Evolutionary conservation across 2,797 vertebrate genomes (phyloP), one percentile per base, ranked within the genome.

Genomic region (Rhinogobio ventralis): DNA sequence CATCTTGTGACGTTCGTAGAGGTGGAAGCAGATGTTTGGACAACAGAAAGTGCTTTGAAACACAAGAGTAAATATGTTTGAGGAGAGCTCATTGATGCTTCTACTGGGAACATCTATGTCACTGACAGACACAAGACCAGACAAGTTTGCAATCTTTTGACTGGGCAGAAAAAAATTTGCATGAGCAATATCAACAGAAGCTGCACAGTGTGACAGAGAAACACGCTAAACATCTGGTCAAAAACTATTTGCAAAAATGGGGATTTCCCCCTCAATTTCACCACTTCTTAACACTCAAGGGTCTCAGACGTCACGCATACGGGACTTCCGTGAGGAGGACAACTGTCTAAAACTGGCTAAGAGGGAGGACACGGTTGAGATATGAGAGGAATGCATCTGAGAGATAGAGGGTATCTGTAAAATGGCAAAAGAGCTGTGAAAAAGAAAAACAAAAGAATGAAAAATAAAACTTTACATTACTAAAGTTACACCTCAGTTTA

Each of bases 321-420:
- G 2, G 60, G 33, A 81, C 53, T 69, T 53, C 11, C 2, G n/a
- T 60, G 49, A 60, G 49, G 49, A 25, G 62, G 30, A 45, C 45
- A 77, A 28, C 53, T 85, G 72, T 57, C 60, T 42, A 8, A 82
- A 84, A 46, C 17, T 20, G 17, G 33, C 19, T 55, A 79, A 45
- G 28, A 83, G 83, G 88, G 79, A 78, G 68, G 60, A 62, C 67
- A 82, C 11, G 7, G 60, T 36, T 69, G 8, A 85, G 57, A 62
- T 75, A 67, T 39, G 6, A 36, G 49, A 87, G 77, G 76, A 87
- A 82, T 81, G 74, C 55, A 30, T 69, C 46, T 33, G 39, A 82
- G 62, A 69, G 85, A 62, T 69, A 62, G 39, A 71, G 46, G 46
- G 23, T 39, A 71, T 77, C 39, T 57, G 33, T 72, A 20, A 49